These are phyloP conservation scores for Hermetia illucens DNA, from an alignment of 1,140 invertebrate species.

Conservation along the genomic window DNA sequence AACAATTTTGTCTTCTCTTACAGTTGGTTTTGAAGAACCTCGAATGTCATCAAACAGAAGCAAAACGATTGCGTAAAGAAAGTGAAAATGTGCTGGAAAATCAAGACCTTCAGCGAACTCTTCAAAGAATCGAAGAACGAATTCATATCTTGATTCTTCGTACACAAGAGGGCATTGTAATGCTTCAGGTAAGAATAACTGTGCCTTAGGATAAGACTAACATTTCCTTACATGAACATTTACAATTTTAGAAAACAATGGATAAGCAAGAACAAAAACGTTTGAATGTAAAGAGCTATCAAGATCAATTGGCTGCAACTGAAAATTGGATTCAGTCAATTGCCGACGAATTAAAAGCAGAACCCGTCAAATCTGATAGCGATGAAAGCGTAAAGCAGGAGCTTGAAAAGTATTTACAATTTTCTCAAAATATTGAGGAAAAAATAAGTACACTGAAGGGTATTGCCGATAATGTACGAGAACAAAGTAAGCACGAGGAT, in stretches of 20 bases:
- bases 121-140: constrained; percentile 23
- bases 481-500: constrained; percentile 23
- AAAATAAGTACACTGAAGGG: constrained; percentile 25
- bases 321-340: constrained; percentile 42
- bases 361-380: no score
- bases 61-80: constrained; percentile 15
- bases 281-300: constrained; percentile 42
- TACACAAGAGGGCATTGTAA: constrained; percentile 25
- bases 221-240: background rate
- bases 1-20: constrained; percentile 5
- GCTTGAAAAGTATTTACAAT: constrained; percentile 20
- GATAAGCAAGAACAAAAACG: constrained; percentile 37
- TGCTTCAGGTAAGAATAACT: constrained; percentile 29
- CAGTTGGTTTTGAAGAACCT: constrained; percentile 29
- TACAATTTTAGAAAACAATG: constrained; percentile 33
- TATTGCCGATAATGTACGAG: constrained; percentile 20
- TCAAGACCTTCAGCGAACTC: constrained; percentile 19
- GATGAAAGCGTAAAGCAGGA: background rate
- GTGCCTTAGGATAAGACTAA: background rate
- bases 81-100: constrained; percentile 20
- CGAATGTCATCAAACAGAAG: constrained; percentile 22
- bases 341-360: constrained; percentile 20
- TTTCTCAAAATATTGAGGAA: constrained; percentile 23
- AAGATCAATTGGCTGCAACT: constrained; percentile 42
- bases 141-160: constrained; percentile 23